Evolutionary conservation across 2,797 vertebrate genomes (phyloP), one percentile per base, ranked within the genome.

Genomic region (Phalloptychus januarius): DNA sequence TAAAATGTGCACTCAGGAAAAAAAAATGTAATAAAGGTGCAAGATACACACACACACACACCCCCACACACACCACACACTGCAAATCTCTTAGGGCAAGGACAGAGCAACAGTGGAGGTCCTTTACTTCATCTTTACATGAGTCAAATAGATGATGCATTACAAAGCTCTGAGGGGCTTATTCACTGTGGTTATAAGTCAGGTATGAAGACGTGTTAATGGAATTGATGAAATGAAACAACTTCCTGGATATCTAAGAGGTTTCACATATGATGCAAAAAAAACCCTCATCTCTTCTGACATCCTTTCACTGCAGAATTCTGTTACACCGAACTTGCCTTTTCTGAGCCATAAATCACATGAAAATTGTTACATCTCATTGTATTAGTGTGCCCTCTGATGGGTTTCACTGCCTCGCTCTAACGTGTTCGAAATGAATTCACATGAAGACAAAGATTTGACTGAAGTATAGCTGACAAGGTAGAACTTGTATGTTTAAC

Each of bases 1-100:
- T 93, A 91, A 91, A 93, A 85, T 81, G 52, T 87, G 84, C 45
- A 56, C 74, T 78, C 83, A 79, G 77, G 77, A 89, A 86, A 91
- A 88, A 81, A 74, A 86, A 89, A 87, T 88, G 87, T 88, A 87
- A 91, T 92, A 87, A 87, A 88, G 3, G 46, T 45, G 72, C 69
- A 81, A 23, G 44, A 71, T 44, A 73, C 38, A 76, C 50, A 23
- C 50, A 52, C 7, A 70, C 73, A 74, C 52, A 36, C 77, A 84
- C 78, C 75, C 81, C 40, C 52, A 44, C 42, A 46, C 65, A 71
- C 54, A 11, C 72, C 73, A 50, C 42, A 31, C 3, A 44, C 56
- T 81, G 20, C n/a, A 45, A 82, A 76, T 73, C 75, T 87, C 85
- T 84, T 58, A 83, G 69, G 83, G 70, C 81, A 87, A 89, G 86